Evolutionary conservation across 2,113 vertebrate species (phyloP).

Genomic region (Gasterosteus nipponicus): DNA sequence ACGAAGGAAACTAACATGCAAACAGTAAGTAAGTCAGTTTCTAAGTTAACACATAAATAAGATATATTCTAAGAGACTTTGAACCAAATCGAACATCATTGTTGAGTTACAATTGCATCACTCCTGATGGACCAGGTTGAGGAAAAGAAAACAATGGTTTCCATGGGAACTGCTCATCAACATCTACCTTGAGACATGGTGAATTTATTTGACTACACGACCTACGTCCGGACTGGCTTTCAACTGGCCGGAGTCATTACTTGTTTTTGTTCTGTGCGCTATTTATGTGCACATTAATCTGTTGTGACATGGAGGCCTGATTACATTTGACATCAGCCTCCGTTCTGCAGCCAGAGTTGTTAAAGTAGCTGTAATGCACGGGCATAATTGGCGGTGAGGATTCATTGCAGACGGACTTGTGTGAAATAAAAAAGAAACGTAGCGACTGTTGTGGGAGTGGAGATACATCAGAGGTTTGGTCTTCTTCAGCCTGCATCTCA

Average conservation of each 20-base stretch:
- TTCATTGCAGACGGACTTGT: background rate
- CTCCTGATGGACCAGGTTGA: conserved; percentile 40
- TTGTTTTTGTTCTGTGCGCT: conserved; percentile 12
- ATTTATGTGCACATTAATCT: conserved; percentile 50
- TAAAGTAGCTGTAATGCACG: conserved; percentile 18
- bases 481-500: background rate
- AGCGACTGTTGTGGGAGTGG: background rate
- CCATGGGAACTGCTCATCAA: conserved; percentile 76
- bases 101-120: background rate
- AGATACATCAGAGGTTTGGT: background rate
- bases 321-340: conserved; percentile 30
- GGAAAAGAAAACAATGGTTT: conserved; percentile 52
- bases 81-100: background rate
- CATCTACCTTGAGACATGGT: conserved; percentile 41
- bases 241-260: conserved; percentile 36
- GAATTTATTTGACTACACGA: conserved; percentile 27
- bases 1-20: background rate
- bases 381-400: conserved; percentile 19
- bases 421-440: background rate
- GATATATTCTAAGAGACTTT: background rate
- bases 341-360: background rate
- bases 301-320: conserved; percentile 29
- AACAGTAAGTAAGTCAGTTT: background rate
- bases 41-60: background rate
- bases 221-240: conserved; percentile 8